Evolutionary conservation across 2,797 vertebrate species (phyloP).

Genomic region (Mastacembelus armatus): DNA sequence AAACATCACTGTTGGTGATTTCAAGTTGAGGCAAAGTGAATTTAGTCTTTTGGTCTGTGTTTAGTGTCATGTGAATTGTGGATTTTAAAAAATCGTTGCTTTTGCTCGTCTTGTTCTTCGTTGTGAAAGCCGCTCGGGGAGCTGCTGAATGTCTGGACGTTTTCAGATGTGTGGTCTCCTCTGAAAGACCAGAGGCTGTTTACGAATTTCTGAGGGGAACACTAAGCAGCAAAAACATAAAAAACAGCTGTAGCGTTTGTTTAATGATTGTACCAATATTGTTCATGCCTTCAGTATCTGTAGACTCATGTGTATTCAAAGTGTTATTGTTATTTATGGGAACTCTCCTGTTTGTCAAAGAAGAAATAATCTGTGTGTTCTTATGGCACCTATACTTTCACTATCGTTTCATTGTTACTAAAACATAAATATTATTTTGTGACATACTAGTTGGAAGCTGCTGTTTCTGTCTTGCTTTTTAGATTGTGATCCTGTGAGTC

Average conservation of each 20-base stretch:
- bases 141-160: neutral
- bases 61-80: conserved; percentile 27
- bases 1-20: conserved; percentile 19
- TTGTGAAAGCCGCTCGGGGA: conserved; percentile 5
- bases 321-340: conserved; percentile 35
- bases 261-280: conserved; percentile 18
- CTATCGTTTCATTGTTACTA: neutral
- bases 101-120: conserved; percentile 4
- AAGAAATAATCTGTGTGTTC: conserved; percentile 19
- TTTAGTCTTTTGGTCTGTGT: conserved; percentile 25
- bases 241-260: conserved; percentile 3
- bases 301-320: conserved; percentile 23
- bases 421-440: conserved; percentile 38
- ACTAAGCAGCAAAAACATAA: neutral
- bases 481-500: conserved; percentile 32
- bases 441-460: conserved; percentile 20
- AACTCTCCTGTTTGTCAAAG: conserved; percentile 3
- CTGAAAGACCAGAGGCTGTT: conserved; percentile 27
- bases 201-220: conserved; percentile 5
- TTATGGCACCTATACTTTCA: conserved; percentile 16
- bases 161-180: conserved; percentile 4
- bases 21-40: conserved; percentile 26
- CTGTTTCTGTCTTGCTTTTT: conserved; percentile 25
- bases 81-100: conserved; percentile 12
- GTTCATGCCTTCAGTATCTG: conserved; percentile 10